Evolutionary conservation across 1,140 invertebrate species (phyloP), one percentile per base, ranked within the genome.

Genomic region (Ruditapes philippinarum): DNA sequence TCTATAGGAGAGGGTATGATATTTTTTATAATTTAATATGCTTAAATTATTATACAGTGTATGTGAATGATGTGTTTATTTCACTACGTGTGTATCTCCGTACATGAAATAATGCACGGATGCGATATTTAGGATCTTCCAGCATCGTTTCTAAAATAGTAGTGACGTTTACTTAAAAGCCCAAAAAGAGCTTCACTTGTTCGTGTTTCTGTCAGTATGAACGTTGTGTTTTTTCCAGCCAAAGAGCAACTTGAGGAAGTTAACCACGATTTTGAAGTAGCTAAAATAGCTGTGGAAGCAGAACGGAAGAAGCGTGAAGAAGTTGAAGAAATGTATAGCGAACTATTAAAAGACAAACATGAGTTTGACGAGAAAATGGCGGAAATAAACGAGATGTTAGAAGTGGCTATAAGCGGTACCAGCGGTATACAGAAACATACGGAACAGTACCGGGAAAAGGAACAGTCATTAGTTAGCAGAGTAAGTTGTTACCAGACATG

Each of bases 271-370:
- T 80, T 40, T 28, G 85, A 88, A 31, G 57, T 78, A 3, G 85
- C 62, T 2, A 31, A 51, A 42, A 70, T 88, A 12, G 70, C 74
- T 36, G 76, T 68, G 1, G 38, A 33, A 38, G 85, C 28, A 0
- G 85, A 88, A 54, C 36, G 76, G 25, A 80, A 88, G 60, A 88
- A 88, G 40, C 33, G 85, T 14, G 54, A 88, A 54, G 85, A 88
- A 42, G 76, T 88, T 2, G 85, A 88, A 65, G 76, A 40, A 49
- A 88, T 51, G 33, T 80, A 62, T 54, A 80, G 70, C 36, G 85
- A 80, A 65, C 40, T 88, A 12, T 7, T 88, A 33, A 60, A 70
- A 65, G 85, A 88, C n/a, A 88, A 88, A 42, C 5, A 57, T 1
- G 76, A 51, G 45, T 88, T 88, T 70, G 85, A 88, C 11, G 22